These are phyloP conservation scores for Enhydra lutris DNA, from an alignment of 2,113 vertebrate genomes.

Conservation along the genomic window DNA sequence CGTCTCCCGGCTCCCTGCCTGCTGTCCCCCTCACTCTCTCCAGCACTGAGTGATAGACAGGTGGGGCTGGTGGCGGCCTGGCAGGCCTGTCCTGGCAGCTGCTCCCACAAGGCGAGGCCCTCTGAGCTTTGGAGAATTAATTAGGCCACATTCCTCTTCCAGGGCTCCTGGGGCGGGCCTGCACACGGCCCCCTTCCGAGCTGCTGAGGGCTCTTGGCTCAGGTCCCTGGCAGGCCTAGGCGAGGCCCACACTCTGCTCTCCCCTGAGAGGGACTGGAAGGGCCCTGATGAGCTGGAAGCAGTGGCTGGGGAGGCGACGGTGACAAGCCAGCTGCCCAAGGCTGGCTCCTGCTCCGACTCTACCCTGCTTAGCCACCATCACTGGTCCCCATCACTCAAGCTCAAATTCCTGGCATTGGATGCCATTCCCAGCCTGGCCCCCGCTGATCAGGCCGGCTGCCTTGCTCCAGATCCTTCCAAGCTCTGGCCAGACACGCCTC, in stretches of 20 bases:
- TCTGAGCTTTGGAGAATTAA: slow-evolving; percentile 72
- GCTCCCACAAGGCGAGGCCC: slow-evolving; percentile 72
- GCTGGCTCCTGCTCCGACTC: slow-evolving; percentile 11
- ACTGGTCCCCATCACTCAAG: background rate
- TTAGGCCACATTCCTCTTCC: slow-evolving; percentile 76
- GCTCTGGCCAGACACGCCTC: background rate
- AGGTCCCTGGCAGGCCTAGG: slow-evolving; percentile 69
- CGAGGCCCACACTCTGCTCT: slow-evolving; percentile 45
- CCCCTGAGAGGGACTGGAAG: slow-evolving; percentile 26
- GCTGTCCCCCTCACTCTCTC: background rate
- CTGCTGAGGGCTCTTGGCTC: slow-evolving; percentile 75
- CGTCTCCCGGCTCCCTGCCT: background rate
- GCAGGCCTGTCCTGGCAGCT: slow-evolving; percentile 74
- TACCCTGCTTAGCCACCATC: background rate
- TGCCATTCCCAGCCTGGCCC: background rate
- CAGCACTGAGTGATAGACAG: slow-evolving; percentile 58
- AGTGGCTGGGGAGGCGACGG: background rate
- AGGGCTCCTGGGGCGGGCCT: slow-evolving; percentile 57
- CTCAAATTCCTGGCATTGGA: background rate
- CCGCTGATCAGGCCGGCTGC: background rate
- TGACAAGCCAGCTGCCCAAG: background rate
- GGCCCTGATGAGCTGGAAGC: background rate
- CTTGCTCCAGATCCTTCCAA: background rate
- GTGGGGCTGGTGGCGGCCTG: slow-evolving; percentile 46
- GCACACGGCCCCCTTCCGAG: slow-evolving; percentile 64